A percentile compares a stretch with the other conserved stretches of the same genome.
phyloP scores from a whole-genome alignment of 2,888 invertebrate genomes.

The Apodemia duryi region DNA sequence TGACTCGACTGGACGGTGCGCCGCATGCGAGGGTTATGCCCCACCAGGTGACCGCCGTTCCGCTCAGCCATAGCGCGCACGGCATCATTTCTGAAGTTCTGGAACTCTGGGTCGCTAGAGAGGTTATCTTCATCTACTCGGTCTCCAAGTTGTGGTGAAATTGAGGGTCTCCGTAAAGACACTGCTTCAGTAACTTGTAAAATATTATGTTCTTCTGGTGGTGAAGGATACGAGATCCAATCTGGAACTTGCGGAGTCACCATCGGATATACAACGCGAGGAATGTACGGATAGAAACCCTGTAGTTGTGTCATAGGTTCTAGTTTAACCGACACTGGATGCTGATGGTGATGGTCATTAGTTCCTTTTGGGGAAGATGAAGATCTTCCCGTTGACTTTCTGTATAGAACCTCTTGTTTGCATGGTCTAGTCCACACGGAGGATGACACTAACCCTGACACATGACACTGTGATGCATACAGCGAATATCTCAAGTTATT shows the following conservation, averaged over 20 bases:
- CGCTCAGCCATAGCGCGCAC: constrained; percentile 16
- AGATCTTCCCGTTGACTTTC: too few species aligned
- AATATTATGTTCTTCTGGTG: not conserved
- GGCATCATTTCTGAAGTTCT: constrained; percentile 17
- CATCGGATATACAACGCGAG: not conserved
- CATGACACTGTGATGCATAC: not conserved
- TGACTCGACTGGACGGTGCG: constrained; percentile 30
- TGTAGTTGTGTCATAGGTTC: not conserved
- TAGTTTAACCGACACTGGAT: not conserved
- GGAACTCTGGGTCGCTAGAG: constrained; percentile 17
- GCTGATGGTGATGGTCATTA: not conserved
- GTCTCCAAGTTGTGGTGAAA: constrained; percentile 8
- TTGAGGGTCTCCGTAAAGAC: not conserved
- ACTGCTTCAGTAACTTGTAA: not conserved
- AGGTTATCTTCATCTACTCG: not conserved
- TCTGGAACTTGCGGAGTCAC: not conserved
- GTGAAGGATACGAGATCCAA: constrained; percentile 2
- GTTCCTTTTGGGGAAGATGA: not conserved
- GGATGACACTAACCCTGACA: not conserved
- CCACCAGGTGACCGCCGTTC: constrained; percentile 14
- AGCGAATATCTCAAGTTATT: not conserved
- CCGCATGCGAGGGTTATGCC: constrained; percentile 18
- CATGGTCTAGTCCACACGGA: not conserved
- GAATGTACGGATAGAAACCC: not conserved
- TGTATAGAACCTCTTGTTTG: not conserved